Percentiles rank a stretch among this genome's conserved stretches.
These are phyloP conservation scores for Dipodomys ordii DNA, from an alignment of 2,113 vertebrate genomes.

Conservation along the genomic window DNA sequence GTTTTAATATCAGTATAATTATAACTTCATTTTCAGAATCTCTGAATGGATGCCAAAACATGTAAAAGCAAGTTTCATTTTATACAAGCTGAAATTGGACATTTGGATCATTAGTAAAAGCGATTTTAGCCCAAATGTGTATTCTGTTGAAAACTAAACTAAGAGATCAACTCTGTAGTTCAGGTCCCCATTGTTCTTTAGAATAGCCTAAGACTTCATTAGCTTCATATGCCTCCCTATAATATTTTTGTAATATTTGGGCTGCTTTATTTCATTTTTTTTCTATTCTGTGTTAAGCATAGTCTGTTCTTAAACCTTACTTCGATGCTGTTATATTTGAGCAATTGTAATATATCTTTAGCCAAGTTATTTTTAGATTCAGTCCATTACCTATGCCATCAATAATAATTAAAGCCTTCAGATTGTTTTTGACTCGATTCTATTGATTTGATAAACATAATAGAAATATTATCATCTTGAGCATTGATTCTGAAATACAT, in stretches of 20 bases:
- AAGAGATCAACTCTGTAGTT: not conserved
- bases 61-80: not conserved
- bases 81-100: slow-evolving; percentile 23
- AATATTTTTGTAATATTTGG: slow-evolving; percentile 31
- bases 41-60: slow-evolving; percentile 2
- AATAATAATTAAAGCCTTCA: not conserved
- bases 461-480: not conserved
- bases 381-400: not conserved
- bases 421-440: not conserved
- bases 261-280: not conserved
- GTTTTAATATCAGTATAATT: slow-evolving; percentile 19
- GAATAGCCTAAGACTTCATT: not conserved
- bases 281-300: not conserved
- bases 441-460: not conserved
- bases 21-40: slow-evolving; percentile 26
- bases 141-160: slow-evolving; percentile 17
- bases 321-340: slow-evolving; percentile 23
- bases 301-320: not conserved
- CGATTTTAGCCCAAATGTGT: not conserved
- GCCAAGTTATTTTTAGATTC: not conserved
- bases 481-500: slow-evolving; percentile 19
- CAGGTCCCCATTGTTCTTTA: not conserved
- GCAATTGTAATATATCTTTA: not conserved
- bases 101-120: slow-evolving; percentile 35
- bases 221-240: not conserved